Percentiles rank a stretch among this genome's conserved stretches.
These are phyloP conservation scores for Dryocosmus kuriphilus DNA, from an alignment of 2,888 invertebrate species.

Conservation along the genomic window DNA sequence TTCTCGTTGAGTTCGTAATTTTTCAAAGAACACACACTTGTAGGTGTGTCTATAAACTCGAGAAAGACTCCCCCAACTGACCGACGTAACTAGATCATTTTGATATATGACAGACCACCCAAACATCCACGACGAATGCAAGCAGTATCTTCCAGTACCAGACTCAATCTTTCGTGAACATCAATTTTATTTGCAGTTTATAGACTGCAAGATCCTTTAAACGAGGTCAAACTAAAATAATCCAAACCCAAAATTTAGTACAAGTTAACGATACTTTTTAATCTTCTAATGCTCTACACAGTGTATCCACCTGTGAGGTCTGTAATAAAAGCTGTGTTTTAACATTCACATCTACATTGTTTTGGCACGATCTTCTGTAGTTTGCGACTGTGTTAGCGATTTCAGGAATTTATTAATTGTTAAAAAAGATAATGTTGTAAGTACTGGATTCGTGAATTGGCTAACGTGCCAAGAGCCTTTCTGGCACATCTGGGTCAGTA, in stretches of 20 bases:
- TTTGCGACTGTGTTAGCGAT: not conserved
- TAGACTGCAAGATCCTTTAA: not conserved
- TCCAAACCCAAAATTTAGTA: too few relatives aligned
- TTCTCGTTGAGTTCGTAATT: constrained; percentile 43
- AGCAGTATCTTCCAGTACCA: constrained; percentile 6
- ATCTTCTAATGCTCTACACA: too few relatives aligned
- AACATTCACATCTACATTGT: too few relatives aligned
- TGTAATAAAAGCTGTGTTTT: too few relatives aligned
- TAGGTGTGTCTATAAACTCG: not conserved
- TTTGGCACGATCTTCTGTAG: not conserved
- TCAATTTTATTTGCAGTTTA: not conserved
- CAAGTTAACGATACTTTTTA: too few relatives aligned
- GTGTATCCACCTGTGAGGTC: too few relatives aligned
- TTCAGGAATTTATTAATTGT: constrained; percentile 17
- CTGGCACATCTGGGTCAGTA: constrained; percentile 55
- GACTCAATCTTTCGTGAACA: constrained; percentile 14
- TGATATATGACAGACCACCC: constrained; percentile 1
- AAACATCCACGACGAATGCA: constrained; percentile 14
- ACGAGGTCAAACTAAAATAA: not conserved
- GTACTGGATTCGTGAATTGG: constrained; percentile 54
- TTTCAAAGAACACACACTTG: constrained; percentile 29
- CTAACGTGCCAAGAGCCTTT: constrained; percentile 55
- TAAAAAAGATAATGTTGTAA: constrained; percentile 53
- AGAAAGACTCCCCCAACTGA: constrained; percentile 9
- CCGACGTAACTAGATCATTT: constrained; percentile 27